Percentiles rank a stretch among this genome's conserved stretches.
These are phyloP conservation scores for Pandemis cinnamomeana DNA, from an alignment of 2,888 invertebrate genomes.

Conservation along the genomic window DNA sequence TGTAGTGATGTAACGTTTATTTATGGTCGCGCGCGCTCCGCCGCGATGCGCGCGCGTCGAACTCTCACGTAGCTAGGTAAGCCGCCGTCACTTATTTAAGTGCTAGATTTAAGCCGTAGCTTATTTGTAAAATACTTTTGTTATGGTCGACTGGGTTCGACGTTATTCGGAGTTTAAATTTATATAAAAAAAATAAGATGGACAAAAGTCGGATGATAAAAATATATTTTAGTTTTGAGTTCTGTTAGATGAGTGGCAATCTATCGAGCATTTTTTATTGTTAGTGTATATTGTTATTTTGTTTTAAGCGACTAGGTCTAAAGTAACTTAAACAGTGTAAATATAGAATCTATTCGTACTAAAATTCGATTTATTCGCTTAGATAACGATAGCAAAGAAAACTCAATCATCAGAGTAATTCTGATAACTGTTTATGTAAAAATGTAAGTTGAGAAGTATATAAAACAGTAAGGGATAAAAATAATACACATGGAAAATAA, in stretches of 20 bases:
- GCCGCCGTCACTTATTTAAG: conserved; percentile 75
- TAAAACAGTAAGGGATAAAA: conserved; percentile 66
- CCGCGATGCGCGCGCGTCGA: conserved; percentile 51
- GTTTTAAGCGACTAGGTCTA: conserved; percentile 82
- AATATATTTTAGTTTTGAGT: conserved; percentile 79
- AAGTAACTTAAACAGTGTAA: conserved; percentile 82
- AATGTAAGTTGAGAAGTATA: conserved; percentile 65
- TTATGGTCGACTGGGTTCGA: conserved; percentile 82
- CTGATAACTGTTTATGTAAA: conserved; percentile 73
- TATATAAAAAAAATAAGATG: conserved; percentile 68
- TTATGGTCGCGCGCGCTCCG: conserved; percentile 62
- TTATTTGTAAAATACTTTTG: conserved; percentile 81
- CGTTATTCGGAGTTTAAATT: conserved; percentile 83
- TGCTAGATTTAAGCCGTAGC: conserved; percentile 75
- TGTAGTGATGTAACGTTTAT: conserved; percentile 66
- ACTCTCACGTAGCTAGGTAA: conserved; percentile 66
- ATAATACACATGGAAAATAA: conserved; percentile 82
- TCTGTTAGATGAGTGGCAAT: conserved; percentile 78
- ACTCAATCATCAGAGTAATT: conserved; percentile 69
- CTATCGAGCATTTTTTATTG: conserved; percentile 83
- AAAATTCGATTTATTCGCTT: conserved; percentile 76
- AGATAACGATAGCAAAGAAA: conserved; percentile 79
- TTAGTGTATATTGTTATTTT: conserved; percentile 85
- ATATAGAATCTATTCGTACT: conserved; percentile 79
- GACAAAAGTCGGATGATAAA: conserved; percentile 77